A percentile compares a stretch with the other conserved stretches of the same genome.
Evolutionary conservation across 2,888 invertebrate genomes (phyloP).

Genomic region (Pheosia tremula): DNA sequence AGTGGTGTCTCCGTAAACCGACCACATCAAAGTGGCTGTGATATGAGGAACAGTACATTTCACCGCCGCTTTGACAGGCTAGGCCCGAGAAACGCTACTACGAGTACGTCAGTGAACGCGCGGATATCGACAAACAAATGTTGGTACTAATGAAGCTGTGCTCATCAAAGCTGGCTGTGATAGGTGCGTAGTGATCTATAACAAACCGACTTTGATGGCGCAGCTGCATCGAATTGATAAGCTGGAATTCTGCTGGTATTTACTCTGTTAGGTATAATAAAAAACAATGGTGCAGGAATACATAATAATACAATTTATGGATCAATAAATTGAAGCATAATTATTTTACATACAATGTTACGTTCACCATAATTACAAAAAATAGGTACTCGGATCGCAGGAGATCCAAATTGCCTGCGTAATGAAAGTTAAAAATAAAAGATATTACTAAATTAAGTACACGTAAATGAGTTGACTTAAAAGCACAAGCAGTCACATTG

Average conservation of each 20-base stretch:
- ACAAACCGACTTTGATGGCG: conserved; percentile 93
- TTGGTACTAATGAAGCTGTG: conserved; percentile 85
- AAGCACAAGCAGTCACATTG: too few species aligned
- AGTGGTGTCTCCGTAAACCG: conserved; percentile 79
- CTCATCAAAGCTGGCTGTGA: conserved; percentile 99
- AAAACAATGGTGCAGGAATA: neutral
- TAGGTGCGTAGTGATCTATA: conserved; percentile 89
- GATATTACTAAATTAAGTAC: too few species aligned
- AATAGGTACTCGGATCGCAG: too few species aligned
- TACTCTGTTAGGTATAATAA: neutral
- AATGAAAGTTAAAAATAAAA: too few species aligned
- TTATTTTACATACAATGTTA: too few species aligned
- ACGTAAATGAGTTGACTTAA: too few species aligned
- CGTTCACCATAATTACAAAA: too few species aligned
- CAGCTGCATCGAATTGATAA: conserved; percentile 69
- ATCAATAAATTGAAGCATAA: too few species aligned
- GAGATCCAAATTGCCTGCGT: too few species aligned
- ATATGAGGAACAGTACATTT: conserved; percentile 91
- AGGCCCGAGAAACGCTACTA: conserved; percentile 79
- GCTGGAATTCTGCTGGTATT: neutral
- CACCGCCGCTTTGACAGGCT: conserved; percentile 95
- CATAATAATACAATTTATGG: too few species aligned
- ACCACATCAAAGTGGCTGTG: conserved; percentile 99
- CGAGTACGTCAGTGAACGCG: neutral
- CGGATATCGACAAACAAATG: neutral